Percentiles rank a stretch among this genome's conserved stretches.
phyloP scores from a whole-genome alignment of 64 coral and sea anemone species.

The Montipora efflorescens region DNA sequence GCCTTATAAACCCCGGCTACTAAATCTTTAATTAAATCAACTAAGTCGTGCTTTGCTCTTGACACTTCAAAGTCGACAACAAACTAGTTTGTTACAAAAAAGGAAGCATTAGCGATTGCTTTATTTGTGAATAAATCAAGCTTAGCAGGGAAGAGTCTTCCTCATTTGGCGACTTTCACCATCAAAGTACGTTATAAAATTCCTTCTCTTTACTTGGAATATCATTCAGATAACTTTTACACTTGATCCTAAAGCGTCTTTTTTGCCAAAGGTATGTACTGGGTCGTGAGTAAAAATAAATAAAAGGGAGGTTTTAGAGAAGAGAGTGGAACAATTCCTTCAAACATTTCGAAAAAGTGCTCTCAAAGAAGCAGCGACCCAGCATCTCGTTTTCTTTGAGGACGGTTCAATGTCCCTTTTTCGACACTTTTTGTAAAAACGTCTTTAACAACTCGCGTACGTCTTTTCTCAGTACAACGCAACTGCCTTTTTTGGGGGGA shows the following conservation, averaged over 20 bases:
- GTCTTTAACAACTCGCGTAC: too few relatives aligned
- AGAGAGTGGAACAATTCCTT: too few relatives aligned
- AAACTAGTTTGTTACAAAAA: not conserved
- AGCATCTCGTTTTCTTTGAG: too few relatives aligned
- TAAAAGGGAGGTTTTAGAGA: too few relatives aligned
- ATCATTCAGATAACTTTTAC: not conserved
- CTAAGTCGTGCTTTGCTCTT: not conserved
- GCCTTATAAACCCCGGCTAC: slow-evolving; percentile 39
- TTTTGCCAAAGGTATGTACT: too few relatives aligned
- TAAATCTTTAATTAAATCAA: slow-evolving; percentile 39
- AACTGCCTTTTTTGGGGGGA: too few relatives aligned
- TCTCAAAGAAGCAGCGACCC: too few relatives aligned
- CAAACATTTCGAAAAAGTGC: too few relatives aligned
- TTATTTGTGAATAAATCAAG: not conserved
- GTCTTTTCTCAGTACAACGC: too few relatives aligned
- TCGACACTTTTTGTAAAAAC: too few relatives aligned
- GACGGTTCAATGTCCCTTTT: too few relatives aligned
- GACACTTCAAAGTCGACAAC: slow-evolving; percentile 1
- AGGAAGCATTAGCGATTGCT: not conserved
- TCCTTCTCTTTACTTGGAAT: not conserved
- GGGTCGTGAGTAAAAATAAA: too few relatives aligned
- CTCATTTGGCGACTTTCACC: not conserved
- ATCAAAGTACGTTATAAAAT: not conserved
- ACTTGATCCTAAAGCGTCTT: not conserved
- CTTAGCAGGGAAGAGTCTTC: not conserved